Conservation (phyloP, 2,888 invertebrate species). For the Alloscopus bannaensis region DNA sequence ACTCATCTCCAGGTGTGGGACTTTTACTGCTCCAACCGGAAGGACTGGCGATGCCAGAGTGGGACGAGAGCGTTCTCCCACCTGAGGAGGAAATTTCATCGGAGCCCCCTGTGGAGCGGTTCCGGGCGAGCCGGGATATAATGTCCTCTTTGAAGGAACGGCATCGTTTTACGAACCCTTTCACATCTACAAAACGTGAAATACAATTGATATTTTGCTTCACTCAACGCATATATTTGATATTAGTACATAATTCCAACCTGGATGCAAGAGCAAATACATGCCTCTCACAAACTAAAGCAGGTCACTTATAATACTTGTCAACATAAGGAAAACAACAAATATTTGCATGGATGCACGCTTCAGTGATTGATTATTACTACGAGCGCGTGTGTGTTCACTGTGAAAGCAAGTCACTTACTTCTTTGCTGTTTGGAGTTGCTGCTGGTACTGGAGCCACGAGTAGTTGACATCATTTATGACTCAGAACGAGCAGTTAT, state of each 20-base stretch:
- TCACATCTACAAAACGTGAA: conserved; percentile 69
- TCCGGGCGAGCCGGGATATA: conserved; percentile 70
- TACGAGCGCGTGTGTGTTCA: no score
- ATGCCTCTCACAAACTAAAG: no score
- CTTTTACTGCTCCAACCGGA: conserved; percentile 62
- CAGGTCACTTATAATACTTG: no score
- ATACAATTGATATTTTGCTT: no score
- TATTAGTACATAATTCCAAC: no score
- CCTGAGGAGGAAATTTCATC: conserved; percentile 44
- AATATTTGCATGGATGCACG: no score
- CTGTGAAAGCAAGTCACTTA: no score
- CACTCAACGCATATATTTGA: no score
- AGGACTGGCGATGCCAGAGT: conserved; percentile 62
- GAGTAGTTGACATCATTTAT: conserved; percentile 64
- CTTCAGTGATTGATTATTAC: no score
- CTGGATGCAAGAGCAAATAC: no score
- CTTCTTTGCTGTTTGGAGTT: conserved; percentile 53
- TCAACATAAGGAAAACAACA: no score
- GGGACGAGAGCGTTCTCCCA: conserved; percentile 38
- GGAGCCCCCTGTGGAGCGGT: conserved; percentile 65
- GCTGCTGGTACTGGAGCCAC: conserved; percentile 63
- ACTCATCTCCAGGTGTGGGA: conserved; percentile 65
- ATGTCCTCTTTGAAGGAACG: conserved; percentile 73
- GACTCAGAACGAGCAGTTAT: conserved; percentile 9
- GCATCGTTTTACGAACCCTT: conserved; percentile 73